Conservation (phyloP, 2,113 vertebrate genomes). For the Cephalopholis sonnerati region DNA sequence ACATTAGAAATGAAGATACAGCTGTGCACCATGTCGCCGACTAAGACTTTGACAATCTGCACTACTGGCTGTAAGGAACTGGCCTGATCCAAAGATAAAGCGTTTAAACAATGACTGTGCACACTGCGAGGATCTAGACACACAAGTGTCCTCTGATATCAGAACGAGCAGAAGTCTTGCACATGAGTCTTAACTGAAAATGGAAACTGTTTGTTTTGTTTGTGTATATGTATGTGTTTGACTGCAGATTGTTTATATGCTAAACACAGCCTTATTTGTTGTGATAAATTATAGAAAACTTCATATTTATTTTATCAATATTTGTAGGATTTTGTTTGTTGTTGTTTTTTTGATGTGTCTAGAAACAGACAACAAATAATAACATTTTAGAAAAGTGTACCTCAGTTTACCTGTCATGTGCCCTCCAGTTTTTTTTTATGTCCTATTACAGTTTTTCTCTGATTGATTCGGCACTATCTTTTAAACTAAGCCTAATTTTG, state of each 20-base stretch:
- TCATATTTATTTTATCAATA: slow-evolving; percentile 58
- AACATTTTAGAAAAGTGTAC: slow-evolving; percentile 12
- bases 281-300: slow-evolving; percentile 30
- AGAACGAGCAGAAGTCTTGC: slow-evolving; percentile 35
- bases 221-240: not conserved
- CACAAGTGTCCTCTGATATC: slow-evolving; percentile 32
- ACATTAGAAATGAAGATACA: slow-evolving; percentile 42
- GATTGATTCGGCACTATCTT: no score
- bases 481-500: no score
- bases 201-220: not conserved
- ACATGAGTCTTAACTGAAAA: slow-evolving; percentile 48
- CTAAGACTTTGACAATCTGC: slow-evolving; percentile 25
- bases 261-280: slow-evolving; percentile 30
- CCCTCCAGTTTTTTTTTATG: not conserved
- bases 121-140: slow-evolving; percentile 22
- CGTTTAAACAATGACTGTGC: not conserved
- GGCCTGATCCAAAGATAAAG: slow-evolving; percentile 31
- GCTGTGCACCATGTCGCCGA: not conserved
- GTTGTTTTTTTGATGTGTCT: not conserved
- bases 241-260: not conserved
- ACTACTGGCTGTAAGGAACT: slow-evolving; percentile 27
- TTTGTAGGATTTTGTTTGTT: not conserved
- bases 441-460: no score
- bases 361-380: fast-evolving
- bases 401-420: slow-evolving; percentile 21